Base-by-base conservation (phyloP, 2,888 invertebrate species). In the Priapulus caudatus region DNA sequence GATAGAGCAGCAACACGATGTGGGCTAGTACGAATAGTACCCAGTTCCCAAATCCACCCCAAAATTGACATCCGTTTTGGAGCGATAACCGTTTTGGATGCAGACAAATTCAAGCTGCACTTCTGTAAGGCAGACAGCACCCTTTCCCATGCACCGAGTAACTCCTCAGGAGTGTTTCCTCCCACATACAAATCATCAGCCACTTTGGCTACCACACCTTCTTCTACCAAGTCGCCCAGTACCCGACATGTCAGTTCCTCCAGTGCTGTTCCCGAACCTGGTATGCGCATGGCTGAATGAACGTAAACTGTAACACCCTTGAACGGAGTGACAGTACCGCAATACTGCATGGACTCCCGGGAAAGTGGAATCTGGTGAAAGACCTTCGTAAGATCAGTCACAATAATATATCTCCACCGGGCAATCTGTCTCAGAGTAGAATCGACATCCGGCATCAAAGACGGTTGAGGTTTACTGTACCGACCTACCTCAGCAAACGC, bases 221-320 rank as follows among this genome's bases (percentile, higher is more conserved):
- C 53, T 23, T 51, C 18, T 33, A 54, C 16, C 3, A 54, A 47
- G 23, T 54, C 47, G 2, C 60, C 60, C 3, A 60, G 47, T 2
- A 59, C 56, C 2, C 58, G 48, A 20, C 55, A 58, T 56, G 58
- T 60, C 3, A 60, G 23, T 49, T 63, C 61, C 20, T 60, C 59
- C 0, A 60, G 50, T 3, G 54, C 57, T 1, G 59, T 61, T 53
- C 60, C 60, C 16, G 59, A 58, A 2, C 59, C 57, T 2, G 58
- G 61, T 58, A 60, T 61, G 2, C 61, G 60, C 60, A 61, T 61
- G 2, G 60, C 60, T 45, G 58, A 60, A 10, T 58, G 23, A 2
- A 57, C 54, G 45, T 61, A 62, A 1, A 61, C 58, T 4, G 58
- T 45, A 4, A 58, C 50, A 15, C 60, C 59, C 3, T 51, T 23